Conservation (phyloP, 2,797 vertebrate species). For the Sebastes baramenuke region DNA sequence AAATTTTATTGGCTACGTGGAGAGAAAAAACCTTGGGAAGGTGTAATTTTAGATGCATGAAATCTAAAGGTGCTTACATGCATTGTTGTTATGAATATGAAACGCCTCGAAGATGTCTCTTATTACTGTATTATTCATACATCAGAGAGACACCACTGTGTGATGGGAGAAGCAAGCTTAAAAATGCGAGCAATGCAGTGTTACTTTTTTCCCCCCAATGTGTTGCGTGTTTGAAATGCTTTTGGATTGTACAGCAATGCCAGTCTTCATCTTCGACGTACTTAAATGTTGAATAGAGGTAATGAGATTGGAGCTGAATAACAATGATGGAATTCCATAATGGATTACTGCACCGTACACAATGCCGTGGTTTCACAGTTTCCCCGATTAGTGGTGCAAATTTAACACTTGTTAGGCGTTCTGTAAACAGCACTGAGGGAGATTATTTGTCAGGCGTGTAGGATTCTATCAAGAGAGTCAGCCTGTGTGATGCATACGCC, state of each 20-base stretch:
- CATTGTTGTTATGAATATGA: constrained; percentile 77
- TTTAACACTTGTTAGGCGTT: constrained; percentile 77
- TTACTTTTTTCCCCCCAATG: constrained; percentile 6
- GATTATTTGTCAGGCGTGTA: constrained; percentile 64
- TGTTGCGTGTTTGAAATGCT: constrained; percentile 47
- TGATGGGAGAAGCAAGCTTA: constrained; percentile 57
- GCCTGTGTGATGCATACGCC: constrained; percentile 33
- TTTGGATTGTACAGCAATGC: constrained; percentile 43
- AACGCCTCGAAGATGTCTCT: constrained; percentile 59
- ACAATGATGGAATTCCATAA: constrained; percentile 73
- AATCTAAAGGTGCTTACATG: constrained; percentile 74
- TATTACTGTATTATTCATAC: constrained; percentile 75
- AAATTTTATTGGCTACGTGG: constrained; percentile 58
- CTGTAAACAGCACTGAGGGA: constrained; percentile 62
- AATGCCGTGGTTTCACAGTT: constrained; percentile 71
- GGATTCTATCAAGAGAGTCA: constrained; percentile 57
- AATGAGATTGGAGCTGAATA: constrained; percentile 78
- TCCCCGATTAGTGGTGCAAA: constrained; percentile 74
- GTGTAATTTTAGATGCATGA: constrained; percentile 75
- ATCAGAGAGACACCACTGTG: constrained; percentile 49
- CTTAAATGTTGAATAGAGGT: constrained; percentile 72
- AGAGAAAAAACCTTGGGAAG: constrained; percentile 31
- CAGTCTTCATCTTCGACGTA: constrained; percentile 57
- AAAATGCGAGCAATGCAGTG: constrained; percentile 62
- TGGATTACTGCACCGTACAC: constrained; percentile 70